Percentiles rank a stretch among this genome's conserved stretches.
phyloP scores from a whole-genome alignment of 2,797 vertebrate genomes.

The Neoniphon sammara region DNA sequence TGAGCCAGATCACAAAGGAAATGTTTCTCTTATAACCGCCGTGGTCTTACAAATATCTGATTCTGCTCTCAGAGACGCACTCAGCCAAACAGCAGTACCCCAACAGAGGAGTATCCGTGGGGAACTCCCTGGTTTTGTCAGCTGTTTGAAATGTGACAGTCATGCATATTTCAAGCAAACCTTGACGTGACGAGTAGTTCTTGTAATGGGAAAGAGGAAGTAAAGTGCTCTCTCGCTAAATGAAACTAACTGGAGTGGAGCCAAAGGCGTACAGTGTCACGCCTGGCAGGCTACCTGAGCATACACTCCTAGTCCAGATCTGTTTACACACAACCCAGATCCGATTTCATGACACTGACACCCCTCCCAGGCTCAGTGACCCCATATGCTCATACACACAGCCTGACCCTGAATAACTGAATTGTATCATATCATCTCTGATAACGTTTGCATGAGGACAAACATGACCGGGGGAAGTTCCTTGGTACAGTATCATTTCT shows the following conservation, averaged over 20 bases:
- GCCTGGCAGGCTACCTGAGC: slow-evolving; percentile 24
- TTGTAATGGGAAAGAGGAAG: slow-evolving; percentile 53
- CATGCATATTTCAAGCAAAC: slow-evolving; percentile 43
- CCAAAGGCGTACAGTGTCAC: neutral
- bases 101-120: neutral
- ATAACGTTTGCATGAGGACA: neutral
- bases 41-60: too few relatives aligned
- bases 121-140: neutral
- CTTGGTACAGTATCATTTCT: too few relatives aligned
- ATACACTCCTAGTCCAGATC: slow-evolving; percentile 31
- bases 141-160: slow-evolving; percentile 48
- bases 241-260: slow-evolving; percentile 2
- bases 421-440: slow-evolving; percentile 17
- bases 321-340: slow-evolving; percentile 42
- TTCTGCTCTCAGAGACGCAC: too few relatives aligned
- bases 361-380: slow-evolving; percentile 24
- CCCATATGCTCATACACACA: neutral
- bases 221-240: neutral
- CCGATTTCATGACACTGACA: slow-evolving; percentile 31
- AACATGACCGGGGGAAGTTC: slow-evolving; percentile 2
- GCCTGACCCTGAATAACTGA: slow-evolving; percentile 41
- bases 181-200: slow-evolving; percentile 10
- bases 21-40: too few relatives aligned
- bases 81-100: too few relatives aligned
- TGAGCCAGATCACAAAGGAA: neutral